These are phyloP conservation scores for Drosophila mimica DNA, from an alignment of 2,888 invertebrate species.

Conservation along the genomic window DNA sequence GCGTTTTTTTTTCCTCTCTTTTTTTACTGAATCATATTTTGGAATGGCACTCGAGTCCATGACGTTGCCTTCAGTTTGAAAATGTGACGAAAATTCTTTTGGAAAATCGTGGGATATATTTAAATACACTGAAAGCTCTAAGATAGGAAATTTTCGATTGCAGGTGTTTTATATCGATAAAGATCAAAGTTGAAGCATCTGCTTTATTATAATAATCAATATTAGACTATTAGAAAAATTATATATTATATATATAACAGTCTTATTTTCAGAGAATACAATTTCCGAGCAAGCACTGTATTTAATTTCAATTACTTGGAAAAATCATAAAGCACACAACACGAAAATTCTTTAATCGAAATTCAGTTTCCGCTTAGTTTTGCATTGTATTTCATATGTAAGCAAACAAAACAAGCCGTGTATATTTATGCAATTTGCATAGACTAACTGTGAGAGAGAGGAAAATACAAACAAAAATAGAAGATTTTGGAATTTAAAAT, in stretches of 20 bases:
- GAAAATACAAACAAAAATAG: constrained; percentile 25
- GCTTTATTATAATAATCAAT: neutral
- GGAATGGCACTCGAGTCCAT: constrained; percentile 12
- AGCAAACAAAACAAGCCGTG: constrained; percentile 19
- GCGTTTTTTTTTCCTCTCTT: neutral
- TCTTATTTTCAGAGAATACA: neutral
- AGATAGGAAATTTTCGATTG: neutral
- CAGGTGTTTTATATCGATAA: neutral
- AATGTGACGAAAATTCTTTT: constrained; percentile 5
- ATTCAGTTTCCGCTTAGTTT: constrained; percentile 60
- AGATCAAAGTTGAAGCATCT: neutral
- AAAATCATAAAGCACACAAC: constrained; percentile 4
- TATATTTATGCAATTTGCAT: constrained; percentile 57
- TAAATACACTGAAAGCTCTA: neutral
- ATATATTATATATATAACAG: too few species aligned
- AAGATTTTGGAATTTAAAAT: constrained; percentile 35
- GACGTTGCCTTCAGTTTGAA: constrained; percentile 18
- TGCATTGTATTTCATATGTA: constrained; percentile 20
- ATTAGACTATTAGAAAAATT: neutral
- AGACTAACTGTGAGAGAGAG: constrained; percentile 51
- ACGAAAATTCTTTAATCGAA: constrained; percentile 16
- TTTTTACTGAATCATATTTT: constrained; percentile 43
- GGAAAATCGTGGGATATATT: neutral
- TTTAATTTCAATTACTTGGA: neutral
- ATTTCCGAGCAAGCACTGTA: neutral